Base-by-base conservation (phyloP, 2,113 vertebrate species). In the Eurypyga helias region DNA sequence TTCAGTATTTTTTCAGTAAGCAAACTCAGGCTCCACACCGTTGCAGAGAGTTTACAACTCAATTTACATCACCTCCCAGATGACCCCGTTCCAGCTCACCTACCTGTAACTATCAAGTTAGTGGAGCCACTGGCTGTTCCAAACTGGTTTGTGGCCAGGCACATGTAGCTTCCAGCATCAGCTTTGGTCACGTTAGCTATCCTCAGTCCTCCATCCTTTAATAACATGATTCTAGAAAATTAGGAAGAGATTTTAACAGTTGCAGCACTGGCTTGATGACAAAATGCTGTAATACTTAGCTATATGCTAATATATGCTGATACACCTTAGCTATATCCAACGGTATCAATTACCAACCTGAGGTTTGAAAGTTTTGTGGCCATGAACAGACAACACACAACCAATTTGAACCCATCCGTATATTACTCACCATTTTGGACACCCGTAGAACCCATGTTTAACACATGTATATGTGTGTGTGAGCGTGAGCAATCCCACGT, bases 71-170 rank as follows among this genome's bases (percentile, higher is more conserved):
- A 36, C 33, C 43, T 31, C 25, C 19, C 31, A 29, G 52, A 23
- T 2, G 26, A 19, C 36, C 24, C 43, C 1, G 9, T 13, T 57
- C 84, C 90, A 83, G 28, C 52, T 84, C 89, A 84, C 81, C 72
- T 89, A 99, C 99, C 99, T 43, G 99, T 99, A 57, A 99, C 98
- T 17, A 99, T 52, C 87, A 99, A 85, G 83, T 31, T 98, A 60
- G 99, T 99, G 19, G 99, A 98, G 36, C 98, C 98, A 86, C 96
- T 99, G 25, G 99, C 99, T n/a, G 97, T 97, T 79, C 99, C 99
- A 98, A 99, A 99, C 97, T 99, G 99, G 96, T 99, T 99, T 96
- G 98, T 98, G 23, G 99, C 99, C 58, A 98, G 85, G 90, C 99
- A 99, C 0, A 98, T 99, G 94, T 99, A 99, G 93, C 90, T 98